Conservation (phyloP, 2,888 invertebrate species). For the Arrhopalites spinosus region DNA sequence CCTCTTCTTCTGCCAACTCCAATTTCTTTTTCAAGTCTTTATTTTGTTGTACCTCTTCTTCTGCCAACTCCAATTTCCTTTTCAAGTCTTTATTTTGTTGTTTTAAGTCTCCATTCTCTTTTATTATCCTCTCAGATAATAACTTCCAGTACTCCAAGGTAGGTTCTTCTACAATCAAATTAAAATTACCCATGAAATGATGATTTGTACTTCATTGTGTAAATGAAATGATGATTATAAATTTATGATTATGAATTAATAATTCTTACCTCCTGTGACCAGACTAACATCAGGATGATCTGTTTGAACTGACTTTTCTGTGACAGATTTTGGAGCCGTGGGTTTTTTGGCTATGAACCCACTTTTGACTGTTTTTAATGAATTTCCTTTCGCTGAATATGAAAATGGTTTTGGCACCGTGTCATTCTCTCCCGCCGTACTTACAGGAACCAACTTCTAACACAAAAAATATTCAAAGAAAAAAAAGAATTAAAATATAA, state of each 20-base stretch:
- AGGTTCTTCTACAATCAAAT: slow-evolving; percentile 13
- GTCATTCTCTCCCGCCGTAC: background rate
- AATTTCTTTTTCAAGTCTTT: background rate
- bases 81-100: background rate
- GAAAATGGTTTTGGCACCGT: slow-evolving; percentile 19
- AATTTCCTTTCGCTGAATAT: slow-evolving; percentile 15
- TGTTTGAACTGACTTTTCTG: slow-evolving; percentile 15
- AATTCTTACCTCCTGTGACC: slow-evolving; percentile 14
- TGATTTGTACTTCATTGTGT: background rate
- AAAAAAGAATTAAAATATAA: background rate
- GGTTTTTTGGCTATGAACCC: slow-evolving; percentile 6
- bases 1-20: background rate
- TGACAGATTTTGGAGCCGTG: background rate
- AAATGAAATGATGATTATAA: background rate
- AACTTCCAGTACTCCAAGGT: slow-evolving; percentile 26
- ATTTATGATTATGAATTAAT: background rate
- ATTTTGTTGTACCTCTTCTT: background rate
- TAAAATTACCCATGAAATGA: background rate
- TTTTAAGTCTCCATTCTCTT: background rate
- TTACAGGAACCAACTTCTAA: background rate
- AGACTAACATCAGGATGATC: slow-evolving; percentile 22
- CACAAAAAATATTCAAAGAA: background rate
- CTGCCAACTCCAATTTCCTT: background rate
- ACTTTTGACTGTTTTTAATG: slow-evolving; percentile 3
- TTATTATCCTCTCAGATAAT: slow-evolving; percentile 12